phyloP scores from a whole-genome alignment of 2,797 vertebrate genomes.

The Fistularia tabacaria region DNA sequence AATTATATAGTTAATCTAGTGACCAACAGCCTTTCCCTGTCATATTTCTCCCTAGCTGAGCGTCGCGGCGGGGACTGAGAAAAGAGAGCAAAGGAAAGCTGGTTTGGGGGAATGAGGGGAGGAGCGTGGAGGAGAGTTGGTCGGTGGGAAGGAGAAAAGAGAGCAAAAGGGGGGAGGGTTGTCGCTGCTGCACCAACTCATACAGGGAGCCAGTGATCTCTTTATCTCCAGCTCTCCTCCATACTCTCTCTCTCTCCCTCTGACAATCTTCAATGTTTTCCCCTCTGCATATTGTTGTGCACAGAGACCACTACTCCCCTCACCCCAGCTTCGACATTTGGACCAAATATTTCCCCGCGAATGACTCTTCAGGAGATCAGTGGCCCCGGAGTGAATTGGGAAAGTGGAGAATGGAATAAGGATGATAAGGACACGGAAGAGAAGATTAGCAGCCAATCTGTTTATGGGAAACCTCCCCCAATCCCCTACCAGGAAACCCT shows the following conservation, averaged over 20 bases:
- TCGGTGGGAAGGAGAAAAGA: constrained; percentile 8
- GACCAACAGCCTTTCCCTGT: too few relatives aligned
- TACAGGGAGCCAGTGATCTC: constrained; percentile 38
- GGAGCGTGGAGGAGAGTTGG: constrained; percentile 18
- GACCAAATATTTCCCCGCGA: constrained; percentile 1
- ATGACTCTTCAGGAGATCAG: constrained; percentile 3
- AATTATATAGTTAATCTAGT: too few relatives aligned
- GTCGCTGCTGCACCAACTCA: constrained; percentile 26
- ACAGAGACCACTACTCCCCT: not conserved
- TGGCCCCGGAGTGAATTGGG: constrained; percentile 12
- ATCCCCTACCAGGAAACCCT: too few relatives aligned
- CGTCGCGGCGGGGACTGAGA: too few relatives aligned
- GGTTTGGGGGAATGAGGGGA: not conserved
- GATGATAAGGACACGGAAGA: constrained; percentile 21
- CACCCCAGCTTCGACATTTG: not conserved
- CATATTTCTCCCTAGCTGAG: too few relatives aligned
- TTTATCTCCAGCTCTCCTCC: constrained; percentile 40
- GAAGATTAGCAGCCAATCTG: constrained; percentile 40
- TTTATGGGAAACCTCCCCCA: constrained; percentile 28
- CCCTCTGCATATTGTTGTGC: not conserved
- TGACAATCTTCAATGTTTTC: not conserved
- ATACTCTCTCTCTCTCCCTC: constrained; percentile 2
- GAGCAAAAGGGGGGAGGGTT: constrained; percentile 42
- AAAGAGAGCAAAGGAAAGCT: not conserved
- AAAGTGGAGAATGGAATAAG: constrained; percentile 32